A percentile compares a stretch with the other conserved stretches of the same genome.
Conservation (phyloP, 1,140 invertebrate species). For the Pemphigus obesinymphae region DNA sequence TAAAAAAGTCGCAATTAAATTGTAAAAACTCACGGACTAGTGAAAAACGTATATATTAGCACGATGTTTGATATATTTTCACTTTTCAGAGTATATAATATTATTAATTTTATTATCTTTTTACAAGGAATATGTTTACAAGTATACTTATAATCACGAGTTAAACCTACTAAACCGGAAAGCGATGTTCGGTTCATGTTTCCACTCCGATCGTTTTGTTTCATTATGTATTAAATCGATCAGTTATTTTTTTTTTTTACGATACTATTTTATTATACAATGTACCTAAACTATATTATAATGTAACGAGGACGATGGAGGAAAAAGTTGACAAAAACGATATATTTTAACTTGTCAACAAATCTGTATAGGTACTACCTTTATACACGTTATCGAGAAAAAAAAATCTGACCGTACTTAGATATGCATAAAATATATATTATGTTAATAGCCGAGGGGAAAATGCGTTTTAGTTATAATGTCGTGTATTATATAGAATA, state of each 20-base stretch:
- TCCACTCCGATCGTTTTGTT: conserved; percentile 11
- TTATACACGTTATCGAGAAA: neutral
- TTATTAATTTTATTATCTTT: neutral
- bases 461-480: neutral
- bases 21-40: too few relatives aligned
- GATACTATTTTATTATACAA: too few relatives aligned
- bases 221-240: conserved; percentile 4
- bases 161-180: conserved; percentile 18
- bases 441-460: conserved; percentile 15
- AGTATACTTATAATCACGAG: conserved; percentile 2
- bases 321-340: conserved; percentile 6
- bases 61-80: too few relatives aligned
- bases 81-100: too few relatives aligned
- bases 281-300: neutral
- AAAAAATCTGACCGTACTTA: conserved; percentile 3
- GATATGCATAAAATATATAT: conserved; percentile 5
- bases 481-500: neutral
- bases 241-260: neutral
- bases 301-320: neutral
- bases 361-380: neutral
- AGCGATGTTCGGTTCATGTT: neutral
- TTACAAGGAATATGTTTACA: conserved; percentile 8
- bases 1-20: too few relatives aligned
- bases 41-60: too few relatives aligned
- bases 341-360: conserved; percentile 15